Conservation (phyloP, 2,113 vertebrate genomes). For the Bambusicola thoracicus region DNA sequence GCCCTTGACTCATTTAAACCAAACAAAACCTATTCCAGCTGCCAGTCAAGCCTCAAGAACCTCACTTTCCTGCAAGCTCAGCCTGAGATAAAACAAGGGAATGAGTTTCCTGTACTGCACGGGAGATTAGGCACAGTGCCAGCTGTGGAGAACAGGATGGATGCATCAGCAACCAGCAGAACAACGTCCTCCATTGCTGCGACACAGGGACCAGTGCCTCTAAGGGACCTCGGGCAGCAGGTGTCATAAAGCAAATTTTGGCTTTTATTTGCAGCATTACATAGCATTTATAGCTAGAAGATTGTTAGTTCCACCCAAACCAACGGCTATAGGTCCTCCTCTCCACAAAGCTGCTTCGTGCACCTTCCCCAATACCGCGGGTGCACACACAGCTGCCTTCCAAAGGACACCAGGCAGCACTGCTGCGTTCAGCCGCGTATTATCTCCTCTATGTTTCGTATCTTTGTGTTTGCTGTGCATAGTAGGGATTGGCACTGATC, state of each 20-base stretch:
- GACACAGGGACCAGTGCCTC: neutral
- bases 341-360: neutral
- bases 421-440: slow-evolving; percentile 72
- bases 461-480: slow-evolving; percentile 65
- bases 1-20: slow-evolving; percentile 16
- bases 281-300: accelerated
- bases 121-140: neutral
- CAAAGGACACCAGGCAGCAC: slow-evolving; percentile 22
- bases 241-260: neutral
- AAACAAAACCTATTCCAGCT: neutral
- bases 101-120: neutral
- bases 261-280: neutral
- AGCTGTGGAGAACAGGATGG: neutral
- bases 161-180: neutral
- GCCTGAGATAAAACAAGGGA: slow-evolving; percentile 13
- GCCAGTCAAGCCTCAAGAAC: slow-evolving; percentile 8
- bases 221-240: neutral
- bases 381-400: neutral
- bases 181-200: neutral
- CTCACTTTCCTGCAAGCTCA: neutral
- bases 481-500: slow-evolving; percentile 71
- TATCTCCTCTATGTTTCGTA: slow-evolving; percentile 31
- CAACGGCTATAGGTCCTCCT: neutral
- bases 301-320: neutral
- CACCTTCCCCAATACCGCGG: too few relatives aligned